These are phyloP conservation scores for Himantopus leucocephalus DNA, from an alignment of 2,113 vertebrate species.

Conservation along the genomic window DNA sequence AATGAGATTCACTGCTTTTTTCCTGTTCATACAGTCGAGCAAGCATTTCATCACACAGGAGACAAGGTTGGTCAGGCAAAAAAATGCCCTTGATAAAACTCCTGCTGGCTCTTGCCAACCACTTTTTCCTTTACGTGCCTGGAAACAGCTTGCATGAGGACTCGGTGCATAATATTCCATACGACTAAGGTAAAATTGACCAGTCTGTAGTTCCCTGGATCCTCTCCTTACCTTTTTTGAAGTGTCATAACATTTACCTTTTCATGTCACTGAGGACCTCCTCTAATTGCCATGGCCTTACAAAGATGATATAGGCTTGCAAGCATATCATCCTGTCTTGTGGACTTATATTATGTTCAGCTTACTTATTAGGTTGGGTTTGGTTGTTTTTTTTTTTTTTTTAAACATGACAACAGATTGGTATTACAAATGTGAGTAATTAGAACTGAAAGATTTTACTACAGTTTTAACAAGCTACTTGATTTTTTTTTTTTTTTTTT, in stretches of 20 bases:
- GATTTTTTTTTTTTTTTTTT: neutral
- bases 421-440: neutral
- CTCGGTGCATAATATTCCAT: neutral
- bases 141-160: neutral
- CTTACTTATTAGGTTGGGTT: neutral
- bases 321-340: neutral
- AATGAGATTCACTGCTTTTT: neutral
- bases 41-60: neutral
- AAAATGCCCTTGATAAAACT: neutral
- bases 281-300: neutral
- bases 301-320: neutral
- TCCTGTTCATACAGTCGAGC: neutral
- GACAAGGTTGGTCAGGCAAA: neutral
- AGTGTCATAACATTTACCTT: neutral
- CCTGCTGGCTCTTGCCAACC: neutral
- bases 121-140: neutral
- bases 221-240: neutral
- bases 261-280: neutral
- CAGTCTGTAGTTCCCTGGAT: neutral
- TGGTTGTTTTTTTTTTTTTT: neutral
- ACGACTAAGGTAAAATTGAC: neutral
- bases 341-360: neutral
- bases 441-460: neutral
- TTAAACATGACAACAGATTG: neutral
- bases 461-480: neutral